Percentiles rank a stretch among this genome's conserved stretches.
phyloP scores from a whole-genome alignment of 2,797 vertebrate genomes.

The Propithecus perrieri region DNA sequence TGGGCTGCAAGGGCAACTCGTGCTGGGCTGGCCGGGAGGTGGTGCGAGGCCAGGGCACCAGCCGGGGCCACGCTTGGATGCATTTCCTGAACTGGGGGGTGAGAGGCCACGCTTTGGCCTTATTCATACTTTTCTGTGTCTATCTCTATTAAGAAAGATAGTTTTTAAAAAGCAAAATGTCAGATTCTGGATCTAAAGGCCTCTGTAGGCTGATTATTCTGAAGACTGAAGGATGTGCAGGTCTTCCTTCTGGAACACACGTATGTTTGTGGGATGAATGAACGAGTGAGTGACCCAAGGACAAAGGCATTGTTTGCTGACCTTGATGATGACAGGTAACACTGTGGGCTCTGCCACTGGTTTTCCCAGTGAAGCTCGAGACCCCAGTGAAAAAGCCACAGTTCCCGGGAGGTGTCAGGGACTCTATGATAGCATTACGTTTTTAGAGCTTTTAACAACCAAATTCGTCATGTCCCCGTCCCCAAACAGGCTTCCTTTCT shows the following conservation, averaged over 20 bases:
- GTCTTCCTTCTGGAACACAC: not conserved
- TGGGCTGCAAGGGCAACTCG: not conserved
- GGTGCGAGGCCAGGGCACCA: not conserved
- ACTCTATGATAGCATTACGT: not conserved
- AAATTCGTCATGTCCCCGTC: not conserved
- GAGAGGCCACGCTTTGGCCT: not conserved
- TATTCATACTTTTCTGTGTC: not conserved
- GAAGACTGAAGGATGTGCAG: not conserved
- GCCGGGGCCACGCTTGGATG: not conserved
- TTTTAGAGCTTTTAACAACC: not conserved
- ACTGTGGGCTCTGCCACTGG: not conserved
- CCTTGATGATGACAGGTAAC: not conserved
- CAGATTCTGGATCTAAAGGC: not conserved
- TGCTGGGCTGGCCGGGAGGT: not conserved
- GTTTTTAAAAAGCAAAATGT: not conserved
- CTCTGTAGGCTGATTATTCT: not conserved
- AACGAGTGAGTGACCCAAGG: not conserved
- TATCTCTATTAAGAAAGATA: not conserved
- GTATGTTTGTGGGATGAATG: not conserved
- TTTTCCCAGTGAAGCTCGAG: not conserved
- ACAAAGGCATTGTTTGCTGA: not conserved
- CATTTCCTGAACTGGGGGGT: not conserved
- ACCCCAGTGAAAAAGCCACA: not conserved
- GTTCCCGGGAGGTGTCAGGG: not conserved
- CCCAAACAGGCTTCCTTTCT: not conserved